Evolutionary conservation across 2,888 invertebrate genomes (phyloP), one percentile per base, ranked within the genome.

Genomic region (Oegoconia quadripuncta): DNA sequence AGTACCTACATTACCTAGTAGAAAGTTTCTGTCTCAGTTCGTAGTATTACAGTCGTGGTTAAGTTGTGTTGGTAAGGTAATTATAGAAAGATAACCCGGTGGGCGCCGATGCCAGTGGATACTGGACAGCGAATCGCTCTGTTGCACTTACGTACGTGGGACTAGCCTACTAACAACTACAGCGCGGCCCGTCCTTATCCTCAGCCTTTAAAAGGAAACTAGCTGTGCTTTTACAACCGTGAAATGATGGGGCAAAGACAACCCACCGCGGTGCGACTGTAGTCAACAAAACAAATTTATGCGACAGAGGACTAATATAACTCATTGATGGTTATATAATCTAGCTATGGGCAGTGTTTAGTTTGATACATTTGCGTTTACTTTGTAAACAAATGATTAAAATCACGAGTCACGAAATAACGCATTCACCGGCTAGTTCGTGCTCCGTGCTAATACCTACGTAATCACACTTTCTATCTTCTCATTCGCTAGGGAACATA

Each of bases 151-250:
- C n/a, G n/a, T n/a, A n/a, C n/a, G n/a, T n/a, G n/a, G n/a, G n/a
- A n/a, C n/a, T n/a, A n/a, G n/a, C n/a, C n/a, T n/a, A n/a, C n/a
- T n/a, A n/a, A n/a, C n/a, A n/a, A n/a, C n/a, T n/a, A n/a, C n/a
- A n/a, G 58, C 50, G 59, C 56, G 56, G 66, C 59, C 57, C 60
- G 71, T 63, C 67, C 73, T 82, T 80, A 80, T 81, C 81, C n/a
- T 74, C 52, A 49, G 57, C 58, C 77, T 77, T 69, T 79, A 79
- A 74, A 80, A 81, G 78, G 78, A 79, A 81, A 79, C 80, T 79
- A 75, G 78, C 69, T 69, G 68, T 69, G 73, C 73, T 70, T 79
- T 80, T 73, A 76, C 69, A 73, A 76, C 74, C 71, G 57, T 33
- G 33, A 28, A 18, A 58, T 46, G 54, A 50, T 51, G 35, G 61